These are phyloP conservation scores for Sorex fumeus DNA, from an alignment of 2,113 vertebrate species.

Conservation along the genomic window DNA sequence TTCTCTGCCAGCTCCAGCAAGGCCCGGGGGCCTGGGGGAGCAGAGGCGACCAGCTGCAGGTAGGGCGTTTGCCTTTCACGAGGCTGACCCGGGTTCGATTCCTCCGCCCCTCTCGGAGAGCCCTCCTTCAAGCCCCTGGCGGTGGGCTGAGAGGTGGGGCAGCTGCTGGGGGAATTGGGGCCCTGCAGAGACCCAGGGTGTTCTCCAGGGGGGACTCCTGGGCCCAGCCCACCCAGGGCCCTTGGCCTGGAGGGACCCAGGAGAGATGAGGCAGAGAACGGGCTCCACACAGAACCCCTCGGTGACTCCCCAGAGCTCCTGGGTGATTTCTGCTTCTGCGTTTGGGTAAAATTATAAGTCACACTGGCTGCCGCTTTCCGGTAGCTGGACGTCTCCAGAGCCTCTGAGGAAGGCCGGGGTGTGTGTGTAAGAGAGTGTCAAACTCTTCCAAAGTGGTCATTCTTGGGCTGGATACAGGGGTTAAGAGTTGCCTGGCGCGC, in stretches of 20 bases:
- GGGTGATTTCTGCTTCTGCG: too few relatives aligned
- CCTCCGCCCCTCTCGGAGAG: too few relatives aligned
- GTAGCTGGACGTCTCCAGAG: too few relatives aligned
- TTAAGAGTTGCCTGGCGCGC: too few relatives aligned
- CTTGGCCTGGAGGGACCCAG: neutral
- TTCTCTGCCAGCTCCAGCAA: neutral
- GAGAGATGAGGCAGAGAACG: constrained; percentile 58
- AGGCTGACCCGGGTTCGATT: too few relatives aligned
- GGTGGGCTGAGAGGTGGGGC: neutral
- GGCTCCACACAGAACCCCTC: neutral
- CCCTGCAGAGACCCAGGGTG: constrained; percentile 5
- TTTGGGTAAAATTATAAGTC: too few relatives aligned
- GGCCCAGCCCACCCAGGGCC: neutral
- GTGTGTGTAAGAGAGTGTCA: too few relatives aligned
- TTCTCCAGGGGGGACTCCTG: constrained; percentile 62
- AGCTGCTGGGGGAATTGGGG: neutral
- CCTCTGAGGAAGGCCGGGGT: too few relatives aligned
- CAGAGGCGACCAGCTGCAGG: neutral
- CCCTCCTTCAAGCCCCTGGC: neutral
- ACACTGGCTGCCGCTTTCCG: too few relatives aligned
- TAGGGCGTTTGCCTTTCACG: too few relatives aligned
- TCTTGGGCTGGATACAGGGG: too few relatives aligned
- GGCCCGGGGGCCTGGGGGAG: neutral
- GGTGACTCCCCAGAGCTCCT: neutral
- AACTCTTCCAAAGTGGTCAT: too few relatives aligned